Conservation (phyloP, 2,113 vertebrate species). For the Nanorana parkeri region DNA sequence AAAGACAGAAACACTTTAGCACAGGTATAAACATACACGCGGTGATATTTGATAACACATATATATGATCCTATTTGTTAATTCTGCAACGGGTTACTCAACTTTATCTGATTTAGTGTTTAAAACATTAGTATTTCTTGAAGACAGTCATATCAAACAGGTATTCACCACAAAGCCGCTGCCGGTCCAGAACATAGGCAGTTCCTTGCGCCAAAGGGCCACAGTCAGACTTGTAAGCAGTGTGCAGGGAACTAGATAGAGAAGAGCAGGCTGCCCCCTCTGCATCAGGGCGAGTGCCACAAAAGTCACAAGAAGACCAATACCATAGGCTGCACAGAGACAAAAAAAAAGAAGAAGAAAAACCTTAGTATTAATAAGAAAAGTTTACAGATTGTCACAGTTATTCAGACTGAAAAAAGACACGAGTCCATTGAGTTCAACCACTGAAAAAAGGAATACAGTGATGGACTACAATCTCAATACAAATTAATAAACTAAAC, state of each 20-base stretch:
- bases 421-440: too few relatives aligned
- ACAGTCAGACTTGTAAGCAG: constrained; percentile 87
- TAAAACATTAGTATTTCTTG: constrained; percentile 73
- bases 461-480: too few relatives aligned
- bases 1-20: neutral
- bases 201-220: constrained; percentile 90
- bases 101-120: constrained; percentile 86
- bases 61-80: constrained; percentile 34
- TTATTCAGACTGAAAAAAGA: too few relatives aligned
- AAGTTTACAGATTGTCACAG: too few relatives aligned
- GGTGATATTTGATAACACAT: neutral
- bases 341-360: constrained; percentile 13
- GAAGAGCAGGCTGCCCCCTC: constrained; percentile 91
- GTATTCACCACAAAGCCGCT: constrained; percentile 99
- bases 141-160: constrained; percentile 95
- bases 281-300: constrained; percentile 93
- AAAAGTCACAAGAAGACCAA: constrained; percentile 94
- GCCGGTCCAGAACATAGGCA: constrained; percentile 94
- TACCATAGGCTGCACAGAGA: constrained; percentile 81
- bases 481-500: too few relatives aligned
- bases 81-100: constrained; percentile 79
- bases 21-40: neutral
- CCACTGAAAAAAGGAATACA: too few relatives aligned
- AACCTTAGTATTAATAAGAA: too few relatives aligned
- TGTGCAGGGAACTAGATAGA: constrained; percentile 96